phyloP scores from a whole-genome alignment of 2,888 invertebrate genomes.

The Eristalis intricaria region DNA sequence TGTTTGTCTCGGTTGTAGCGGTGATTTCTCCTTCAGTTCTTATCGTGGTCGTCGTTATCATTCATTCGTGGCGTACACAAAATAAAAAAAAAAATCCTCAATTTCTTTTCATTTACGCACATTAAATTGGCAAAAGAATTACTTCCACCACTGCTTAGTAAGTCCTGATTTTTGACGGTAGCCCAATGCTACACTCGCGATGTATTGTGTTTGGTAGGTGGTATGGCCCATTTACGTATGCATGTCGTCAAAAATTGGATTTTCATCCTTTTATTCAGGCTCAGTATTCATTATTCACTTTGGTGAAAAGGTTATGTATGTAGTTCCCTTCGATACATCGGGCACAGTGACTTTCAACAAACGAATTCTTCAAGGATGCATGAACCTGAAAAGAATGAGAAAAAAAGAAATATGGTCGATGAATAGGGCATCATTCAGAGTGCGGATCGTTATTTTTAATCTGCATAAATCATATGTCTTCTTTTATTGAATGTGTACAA shows the following conservation, averaged over 20 bases:
- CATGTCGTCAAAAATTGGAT: slow-evolving; percentile 49
- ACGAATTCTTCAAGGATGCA: slow-evolving; percentile 60
- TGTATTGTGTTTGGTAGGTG: slow-evolving; percentile 28
- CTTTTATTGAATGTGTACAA: slow-evolving; percentile 27
- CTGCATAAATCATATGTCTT: slow-evolving; percentile 48
- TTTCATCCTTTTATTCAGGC: slow-evolving; percentile 41
- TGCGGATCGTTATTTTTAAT: slow-evolving; percentile 57
- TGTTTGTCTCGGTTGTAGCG: background rate
- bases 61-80: slow-evolving; percentile 19
- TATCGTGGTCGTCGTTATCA: slow-evolving; percentile 12
- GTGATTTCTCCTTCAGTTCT: background rate
- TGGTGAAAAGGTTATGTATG: slow-evolving; percentile 40
- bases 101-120: slow-evolving; percentile 24
- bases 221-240: slow-evolving; percentile 53
- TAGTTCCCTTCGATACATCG: slow-evolving; percentile 19
- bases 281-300: slow-evolving; percentile 38
- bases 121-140: slow-evolving; percentile 45
- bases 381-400: slow-evolving; percentile 62
- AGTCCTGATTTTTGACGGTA: slow-evolving; percentile 28
- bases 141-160: slow-evolving; percentile 9
- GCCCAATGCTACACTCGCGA: slow-evolving; percentile 20
- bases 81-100: slow-evolving; percentile 2
- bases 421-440: slow-evolving; percentile 48
- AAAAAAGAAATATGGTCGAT: slow-evolving; percentile 29
- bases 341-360: slow-evolving; percentile 54